Percentiles rank a stretch among this genome's conserved stretches.
Evolutionary conservation across 2,797 vertebrate species (phyloP).

Genomic region (Scolopax bukidnonensis): DNA sequence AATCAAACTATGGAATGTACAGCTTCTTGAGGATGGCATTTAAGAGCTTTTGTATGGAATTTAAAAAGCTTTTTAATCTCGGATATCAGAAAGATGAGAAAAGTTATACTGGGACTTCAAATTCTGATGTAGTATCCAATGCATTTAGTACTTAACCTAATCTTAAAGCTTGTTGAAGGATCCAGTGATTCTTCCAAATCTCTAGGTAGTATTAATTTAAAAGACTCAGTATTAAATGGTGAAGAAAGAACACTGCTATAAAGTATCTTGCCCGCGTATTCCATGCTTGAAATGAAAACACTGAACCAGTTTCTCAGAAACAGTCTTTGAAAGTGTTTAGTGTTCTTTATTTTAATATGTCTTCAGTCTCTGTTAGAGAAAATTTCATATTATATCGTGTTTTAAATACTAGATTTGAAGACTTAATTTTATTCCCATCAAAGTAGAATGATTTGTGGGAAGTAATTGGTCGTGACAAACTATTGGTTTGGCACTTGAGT

Average conservation of each 20-base stretch:
- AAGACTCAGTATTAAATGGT: background rate
- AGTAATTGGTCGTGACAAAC: background rate
- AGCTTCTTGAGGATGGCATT: background rate
- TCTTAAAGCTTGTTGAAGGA: background rate
- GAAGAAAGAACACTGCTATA: background rate
- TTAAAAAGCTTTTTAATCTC: background rate
- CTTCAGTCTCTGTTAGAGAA: background rate
- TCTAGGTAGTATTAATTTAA: background rate
- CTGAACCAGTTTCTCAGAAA: background rate
- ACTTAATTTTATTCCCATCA: background rate
- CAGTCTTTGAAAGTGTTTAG: background rate
- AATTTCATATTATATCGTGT: background rate
- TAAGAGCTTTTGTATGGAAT: background rate
- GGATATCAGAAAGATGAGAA: background rate
- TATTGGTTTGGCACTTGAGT: slow-evolving; percentile 8
- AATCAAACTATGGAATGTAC: background rate
- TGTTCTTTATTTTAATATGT: background rate
- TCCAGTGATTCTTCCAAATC: background rate
- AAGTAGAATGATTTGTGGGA: background rate
- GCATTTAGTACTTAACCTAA: background rate
- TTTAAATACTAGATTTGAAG: slow-evolving; percentile 20
- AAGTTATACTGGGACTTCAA: background rate
- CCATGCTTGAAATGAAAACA: background rate
- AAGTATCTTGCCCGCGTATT: background rate
- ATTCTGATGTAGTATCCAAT: background rate